These are phyloP conservation scores for Halcyon badia DNA, from an alignment of 2,797 vertebrate species.

Conservation along the genomic window DNA sequence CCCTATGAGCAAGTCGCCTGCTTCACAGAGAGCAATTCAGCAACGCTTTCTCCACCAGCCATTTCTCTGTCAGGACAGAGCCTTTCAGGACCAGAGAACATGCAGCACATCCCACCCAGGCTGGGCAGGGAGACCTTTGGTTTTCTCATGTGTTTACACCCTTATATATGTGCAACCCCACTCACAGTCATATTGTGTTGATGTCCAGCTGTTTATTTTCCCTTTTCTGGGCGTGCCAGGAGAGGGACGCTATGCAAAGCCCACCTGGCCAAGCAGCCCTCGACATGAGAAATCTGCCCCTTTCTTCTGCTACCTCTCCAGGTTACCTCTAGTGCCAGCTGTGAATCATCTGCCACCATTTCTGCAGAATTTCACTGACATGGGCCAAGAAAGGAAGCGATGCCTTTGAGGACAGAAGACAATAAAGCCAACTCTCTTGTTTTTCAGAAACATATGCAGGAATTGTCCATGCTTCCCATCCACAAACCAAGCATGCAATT, in stretches of 20 bases:
- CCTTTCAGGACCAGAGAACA: neutral
- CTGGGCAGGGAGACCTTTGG: neutral
- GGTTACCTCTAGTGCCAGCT: neutral
- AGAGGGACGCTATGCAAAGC: neutral
- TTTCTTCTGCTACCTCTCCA: neutral
- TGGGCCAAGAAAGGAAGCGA: fast-evolving
- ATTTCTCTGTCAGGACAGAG: neutral
- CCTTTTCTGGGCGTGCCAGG: fast-evolving
- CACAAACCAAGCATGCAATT: fast-evolving
- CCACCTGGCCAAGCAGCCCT: neutral
- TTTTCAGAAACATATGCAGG: neutral
- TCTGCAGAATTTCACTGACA: neutral
- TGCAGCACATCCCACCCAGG: neutral
- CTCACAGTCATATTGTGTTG: neutral
- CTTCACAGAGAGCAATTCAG: neutral
- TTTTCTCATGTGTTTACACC: neutral
- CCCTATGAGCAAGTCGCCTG: fast-evolving
- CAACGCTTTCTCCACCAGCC: neutral
- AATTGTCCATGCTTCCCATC: neutral
- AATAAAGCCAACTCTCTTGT: neutral
- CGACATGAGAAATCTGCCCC: neutral
- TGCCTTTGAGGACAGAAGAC: neutral
- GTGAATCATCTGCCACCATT: neutral
- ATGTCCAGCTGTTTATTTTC: neutral
- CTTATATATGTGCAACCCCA: neutral